Base-by-base conservation (phyloP, 2,888 invertebrate species). In the Drosophila mulleri region DNA sequence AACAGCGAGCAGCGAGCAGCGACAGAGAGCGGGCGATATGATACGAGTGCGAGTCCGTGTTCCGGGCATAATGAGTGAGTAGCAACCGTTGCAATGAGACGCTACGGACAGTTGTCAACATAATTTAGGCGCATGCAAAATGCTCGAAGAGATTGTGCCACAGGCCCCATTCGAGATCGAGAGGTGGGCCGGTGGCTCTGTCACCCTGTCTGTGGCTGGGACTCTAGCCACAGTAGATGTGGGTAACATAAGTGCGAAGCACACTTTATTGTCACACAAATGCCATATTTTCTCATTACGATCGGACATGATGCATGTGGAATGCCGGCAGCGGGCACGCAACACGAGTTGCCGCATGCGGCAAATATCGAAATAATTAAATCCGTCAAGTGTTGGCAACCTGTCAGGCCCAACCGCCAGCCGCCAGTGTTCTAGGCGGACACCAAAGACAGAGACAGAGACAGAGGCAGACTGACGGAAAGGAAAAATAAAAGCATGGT, bases 221-320 rank as follows among this genome's bases (percentile, higher is more conserved):
- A 50, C 45, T 53, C 56, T 52, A 8, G 29, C 29, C 8, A 63
- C 44, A 48, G 66, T 58, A 63, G 65, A 53, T 83, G 75, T 82
- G 78, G 80, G 91, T 92, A 91, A 92, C 90, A 91, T 91, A 91
- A 91, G 91, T 91, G 91, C 91, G 91, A 91, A 91, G 91, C 88
- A 90, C 90, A 92, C 92, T 92, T 92, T 92, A 92, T 92, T 91
- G 92, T 92, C 92, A 91, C 91, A 90, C 91, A 91, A 91, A 88
- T 88, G 90, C 92, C 91, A 92, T 92, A 92, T 92, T 92, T 92
- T 92, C 91, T 92, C 92, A 92, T 92, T 91, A 91, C 91, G 91
- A 90, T 89, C 85, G 90, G 91, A 91, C 91, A 91, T 91, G 91
- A 91, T 91, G 90, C 90, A 90, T 91, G 88, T 83, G 91, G 91